Base-by-base conservation (phyloP, 2,113 vertebrate genomes). In the Dryoscopus gambensis region DNA sequence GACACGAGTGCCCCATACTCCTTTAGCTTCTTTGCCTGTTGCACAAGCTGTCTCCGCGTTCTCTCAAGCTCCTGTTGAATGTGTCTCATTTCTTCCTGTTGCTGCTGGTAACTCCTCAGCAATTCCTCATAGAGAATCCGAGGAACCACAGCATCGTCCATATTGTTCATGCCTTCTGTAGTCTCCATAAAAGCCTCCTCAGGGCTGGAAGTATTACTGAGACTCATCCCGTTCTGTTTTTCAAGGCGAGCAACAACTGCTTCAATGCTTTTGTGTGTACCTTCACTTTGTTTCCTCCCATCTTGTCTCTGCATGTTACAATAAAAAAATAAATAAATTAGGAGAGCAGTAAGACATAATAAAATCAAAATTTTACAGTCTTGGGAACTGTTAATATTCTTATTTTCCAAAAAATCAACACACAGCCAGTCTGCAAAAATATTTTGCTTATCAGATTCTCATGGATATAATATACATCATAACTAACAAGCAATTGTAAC, bases 11-110 rank as follows among this genome's bases (percentile, higher is more conserved):
- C 99, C 93, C 99, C 99, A 46, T 99, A 99, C 96, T 99, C 99
- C 97, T 99, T 99, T 53, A 99, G 98, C 97, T 99, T 99, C 98
- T 99, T 99, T 95, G 99, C 99, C 97, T 99, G 99, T 93, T 99
- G 99, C 30, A 99, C 98, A 83, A 99, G 98, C 98, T 99, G 99
- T 76, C 99, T 98, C 73, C 99, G 98, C 8, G 99, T 99, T 94
- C 99, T 98, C 97, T 99, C 99, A 84, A 99, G 98, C 97, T 99
- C 99, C 98, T 99, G 99, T 86, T 99, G 99, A 95, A 99, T 98
- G 96, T 99, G 98, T 73, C 98, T 98, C 99, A 99, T 99, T 97
- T 99, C 99, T 95, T 99, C 99, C 93, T 99, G 99, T 57, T 99
- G 99, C 97, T 99, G 99, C 93, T 99, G 98, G 97, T 99, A 99